Percentiles rank a stretch among this genome's conserved stretches.
phyloP scores from a whole-genome alignment of 2,113 vertebrate genomes.

The Paradoxurus hermaphroditus region DNA sequence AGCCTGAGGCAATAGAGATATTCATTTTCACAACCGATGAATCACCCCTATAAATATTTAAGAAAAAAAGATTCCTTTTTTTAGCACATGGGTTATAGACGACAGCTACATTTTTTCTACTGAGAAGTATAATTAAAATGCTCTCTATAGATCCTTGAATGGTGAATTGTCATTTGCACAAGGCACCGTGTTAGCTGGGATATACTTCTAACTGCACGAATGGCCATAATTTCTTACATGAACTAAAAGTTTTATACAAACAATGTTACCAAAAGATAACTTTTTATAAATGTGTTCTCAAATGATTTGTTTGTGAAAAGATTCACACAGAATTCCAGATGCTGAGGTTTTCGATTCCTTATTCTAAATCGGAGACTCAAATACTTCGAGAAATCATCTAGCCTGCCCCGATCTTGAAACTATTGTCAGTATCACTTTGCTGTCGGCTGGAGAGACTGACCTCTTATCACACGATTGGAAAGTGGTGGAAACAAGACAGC shows the following conservation, averaged over 20 bases:
- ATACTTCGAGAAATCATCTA: background rate
- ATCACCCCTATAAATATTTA: slow-evolving; percentile 90
- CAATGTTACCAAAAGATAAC: background rate
- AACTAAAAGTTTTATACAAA: background rate
- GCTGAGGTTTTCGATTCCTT: background rate
- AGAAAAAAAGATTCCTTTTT: slow-evolving; percentile 65
- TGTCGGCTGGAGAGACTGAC: background rate
- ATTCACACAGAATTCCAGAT: background rate
- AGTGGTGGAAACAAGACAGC: background rate
- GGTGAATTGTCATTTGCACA: background rate
- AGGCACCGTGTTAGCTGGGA: background rate
- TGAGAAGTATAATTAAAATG: background rate
- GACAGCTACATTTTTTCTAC: background rate
- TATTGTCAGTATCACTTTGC: background rate
- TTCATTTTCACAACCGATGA: slow-evolving; percentile 92
- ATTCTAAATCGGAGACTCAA: background rate
- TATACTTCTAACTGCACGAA: background rate
- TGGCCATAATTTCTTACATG: background rate
- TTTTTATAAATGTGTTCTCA: background rate
- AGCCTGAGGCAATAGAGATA: slow-evolving; percentile 96
- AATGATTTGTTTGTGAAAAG: background rate
- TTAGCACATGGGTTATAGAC: background rate
- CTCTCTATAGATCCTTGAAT: background rate
- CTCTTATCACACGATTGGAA: background rate
- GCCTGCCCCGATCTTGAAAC: background rate